Evolutionary conservation across 2,888 invertebrate species (phyloP).

Genomic region (Sepiola atlantica): DNA sequence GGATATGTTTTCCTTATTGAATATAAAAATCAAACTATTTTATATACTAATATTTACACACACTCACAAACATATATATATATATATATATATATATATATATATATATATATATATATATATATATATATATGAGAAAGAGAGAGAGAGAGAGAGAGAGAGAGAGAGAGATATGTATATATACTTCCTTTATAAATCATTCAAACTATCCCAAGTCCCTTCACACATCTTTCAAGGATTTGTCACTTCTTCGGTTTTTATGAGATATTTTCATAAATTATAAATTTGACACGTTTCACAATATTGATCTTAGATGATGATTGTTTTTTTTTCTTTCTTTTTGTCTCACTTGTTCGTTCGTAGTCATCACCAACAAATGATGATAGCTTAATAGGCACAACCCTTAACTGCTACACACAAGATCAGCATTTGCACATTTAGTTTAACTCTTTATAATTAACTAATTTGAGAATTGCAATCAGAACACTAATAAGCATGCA

Average conservation of each 20-base stretch:
- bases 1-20: background rate
- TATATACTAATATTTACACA: background rate
- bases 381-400: background rate
- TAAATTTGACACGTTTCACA: conserved; percentile 6
- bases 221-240: conserved; percentile 3
- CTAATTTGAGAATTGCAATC: too few relatives aligned
- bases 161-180: background rate
- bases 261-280: background rate
- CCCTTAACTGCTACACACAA: background rate
- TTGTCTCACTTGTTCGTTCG: background rate
- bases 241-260: background rate
- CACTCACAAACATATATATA: too few relatives aligned
- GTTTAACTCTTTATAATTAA: too few relatives aligned
- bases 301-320: conserved; percentile 2
- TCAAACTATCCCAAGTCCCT: background rate
- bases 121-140: too few relatives aligned
- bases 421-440: too few relatives aligned
- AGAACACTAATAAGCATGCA: too few relatives aligned
- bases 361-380: background rate
- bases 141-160: too few relatives aligned
- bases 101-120: too few relatives aligned
- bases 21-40: background rate
- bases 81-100: too few relatives aligned
- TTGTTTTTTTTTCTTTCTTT: background rate
- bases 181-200: background rate